Evolutionary conservation across 2,888 invertebrate species (phyloP), one percentile per base, ranked within the genome.

Genomic region (Tetragonula carbonaria): DNA sequence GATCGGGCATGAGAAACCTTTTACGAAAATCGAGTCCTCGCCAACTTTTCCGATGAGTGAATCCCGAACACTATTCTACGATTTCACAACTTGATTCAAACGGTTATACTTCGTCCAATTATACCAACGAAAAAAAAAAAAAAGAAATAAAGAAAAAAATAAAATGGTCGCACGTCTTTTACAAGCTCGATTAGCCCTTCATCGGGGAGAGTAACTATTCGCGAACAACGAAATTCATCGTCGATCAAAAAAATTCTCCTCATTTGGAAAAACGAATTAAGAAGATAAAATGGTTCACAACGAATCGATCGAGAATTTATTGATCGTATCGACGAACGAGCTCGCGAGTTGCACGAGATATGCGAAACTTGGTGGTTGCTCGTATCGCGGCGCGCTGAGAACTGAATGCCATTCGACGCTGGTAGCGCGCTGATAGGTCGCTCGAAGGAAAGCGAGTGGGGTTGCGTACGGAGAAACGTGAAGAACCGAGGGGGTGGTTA

Each of bases 331-430:
- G 45, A 75, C 4, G n/a, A 38, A 55, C 23, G 50, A 23, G 16
- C 3, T 33, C 5, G 11, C 63, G 8, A 11, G 11, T 51, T 2
- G 28, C 28, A 59, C 67, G 23, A 57, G 33, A 57, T n/a, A 8
- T 18, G 11, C 8, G 28, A 62, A 28, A 11, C 62, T 28, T 33
- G 21, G 67, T 8, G 57, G 78, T 59, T 86, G 71, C 80, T 82
- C 77, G 78, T 45, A 71, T 79, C 89, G 79, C 84, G 84, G 77
- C 87, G 86, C 89, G 80, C 85, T 78, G 73, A 78, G 71, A 82
- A 88, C 88, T 88, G 87, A 87, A 84, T 67, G 63, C 72, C 82
- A 80, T 84, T 77, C 74, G 75, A 62, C 62, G 72, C 21, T 55
- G 82, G 65, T 78, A 33, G 70, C 28, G 23, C 73, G 62, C 65